Conservation (phyloP, 2,888 invertebrate species). For the Loripinus fragilis region DNA sequence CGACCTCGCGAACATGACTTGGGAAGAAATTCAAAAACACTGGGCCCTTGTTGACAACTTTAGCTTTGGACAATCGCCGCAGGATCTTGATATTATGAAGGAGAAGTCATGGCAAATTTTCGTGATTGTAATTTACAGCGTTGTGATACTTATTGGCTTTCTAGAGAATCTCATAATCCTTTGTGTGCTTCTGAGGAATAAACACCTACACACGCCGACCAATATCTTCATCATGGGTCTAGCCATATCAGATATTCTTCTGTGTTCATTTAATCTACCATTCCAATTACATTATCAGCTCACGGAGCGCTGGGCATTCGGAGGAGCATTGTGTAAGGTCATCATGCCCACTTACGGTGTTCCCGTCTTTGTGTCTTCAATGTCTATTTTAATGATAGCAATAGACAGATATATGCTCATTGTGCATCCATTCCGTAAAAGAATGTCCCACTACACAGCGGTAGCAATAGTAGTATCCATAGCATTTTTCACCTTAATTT, state of each 20-base stretch:
- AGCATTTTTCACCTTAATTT: conserved; percentile 69
- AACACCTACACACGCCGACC: conserved; percentile 79
- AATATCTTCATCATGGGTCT: conserved; percentile 81
- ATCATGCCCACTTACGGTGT: conserved; percentile 81
- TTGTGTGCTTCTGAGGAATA: conserved; percentile 74
- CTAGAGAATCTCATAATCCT: conserved; percentile 79
- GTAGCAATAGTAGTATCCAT: conserved; percentile 69
- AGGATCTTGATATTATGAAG: conserved; percentile 74
- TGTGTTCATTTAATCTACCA: conserved; percentile 81
- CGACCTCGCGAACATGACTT: conserved; percentile 65
- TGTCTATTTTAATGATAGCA: conserved; percentile 81
- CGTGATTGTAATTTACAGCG: conserved; percentile 77
- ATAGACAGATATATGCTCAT: conserved; percentile 81
- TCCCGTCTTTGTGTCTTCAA: conserved; percentile 80
- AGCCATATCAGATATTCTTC: conserved; percentile 79
- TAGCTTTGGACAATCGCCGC: conserved; percentile 64
- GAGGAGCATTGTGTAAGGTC: conserved; percentile 77
- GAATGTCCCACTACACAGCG: conserved; percentile 75
- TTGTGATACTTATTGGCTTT: conserved; percentile 78
- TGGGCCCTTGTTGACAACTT: conserved; percentile 65
- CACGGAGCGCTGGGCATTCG: conserved; percentile 81
- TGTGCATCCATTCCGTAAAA: conserved; percentile 77
- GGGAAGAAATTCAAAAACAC: conserved; percentile 86
- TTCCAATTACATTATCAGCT: conserved; percentile 82
- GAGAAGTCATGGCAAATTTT: conserved; percentile 74